Conservation (phyloP, 1,140 invertebrate species). For the Drosophila setifemur region DNA sequence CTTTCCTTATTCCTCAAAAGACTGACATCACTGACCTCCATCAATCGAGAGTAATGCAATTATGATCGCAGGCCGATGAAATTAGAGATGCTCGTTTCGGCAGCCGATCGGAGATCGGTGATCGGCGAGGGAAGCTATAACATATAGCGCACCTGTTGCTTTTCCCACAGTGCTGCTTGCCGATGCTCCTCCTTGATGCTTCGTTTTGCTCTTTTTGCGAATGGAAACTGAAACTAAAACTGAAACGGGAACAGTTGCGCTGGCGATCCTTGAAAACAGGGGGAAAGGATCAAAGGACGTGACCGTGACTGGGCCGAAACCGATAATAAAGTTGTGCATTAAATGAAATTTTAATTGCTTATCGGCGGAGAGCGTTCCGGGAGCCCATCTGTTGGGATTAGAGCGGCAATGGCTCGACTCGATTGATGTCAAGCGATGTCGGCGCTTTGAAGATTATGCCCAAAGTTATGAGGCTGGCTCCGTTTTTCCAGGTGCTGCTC, state of each 20-base stretch:
- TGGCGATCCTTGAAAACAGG: constrained; percentile 6
- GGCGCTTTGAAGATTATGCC: constrained; percentile 77
- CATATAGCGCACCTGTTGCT: constrained; percentile 66
- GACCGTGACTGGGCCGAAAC: constrained; percentile 57
- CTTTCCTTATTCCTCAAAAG: background rate
- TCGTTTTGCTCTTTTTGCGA: constrained; percentile 13
- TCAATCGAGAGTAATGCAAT: constrained; percentile 36
- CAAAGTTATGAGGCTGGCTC: constrained; percentile 66
- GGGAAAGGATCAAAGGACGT: constrained; percentile 66
- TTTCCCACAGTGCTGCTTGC: constrained; percentile 65
- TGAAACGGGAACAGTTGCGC: constrained; percentile 29
- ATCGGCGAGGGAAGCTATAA: no score
- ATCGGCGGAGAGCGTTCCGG: constrained; percentile 52
- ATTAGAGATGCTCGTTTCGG: constrained; percentile 38
- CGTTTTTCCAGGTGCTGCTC: constrained; percentile 36
- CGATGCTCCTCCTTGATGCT: constrained; percentile 7
- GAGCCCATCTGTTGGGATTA: constrained; percentile 69
- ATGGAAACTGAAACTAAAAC: constrained; percentile 16
- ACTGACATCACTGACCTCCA: constrained; percentile 30
- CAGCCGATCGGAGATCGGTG: constrained; percentile 2
- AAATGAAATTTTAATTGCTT: constrained; percentile 78
- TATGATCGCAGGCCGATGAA: constrained; percentile 52
- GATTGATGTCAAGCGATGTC: constrained; percentile 76
- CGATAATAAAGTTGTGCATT: constrained; percentile 78
- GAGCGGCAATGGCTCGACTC: constrained; percentile 42